A percentile compares a stretch with the other conserved stretches of the same genome.
Evolutionary conservation across 2,113 vertebrate species (phyloP).

Genomic region (Hippocampus guttulatus): DNA sequence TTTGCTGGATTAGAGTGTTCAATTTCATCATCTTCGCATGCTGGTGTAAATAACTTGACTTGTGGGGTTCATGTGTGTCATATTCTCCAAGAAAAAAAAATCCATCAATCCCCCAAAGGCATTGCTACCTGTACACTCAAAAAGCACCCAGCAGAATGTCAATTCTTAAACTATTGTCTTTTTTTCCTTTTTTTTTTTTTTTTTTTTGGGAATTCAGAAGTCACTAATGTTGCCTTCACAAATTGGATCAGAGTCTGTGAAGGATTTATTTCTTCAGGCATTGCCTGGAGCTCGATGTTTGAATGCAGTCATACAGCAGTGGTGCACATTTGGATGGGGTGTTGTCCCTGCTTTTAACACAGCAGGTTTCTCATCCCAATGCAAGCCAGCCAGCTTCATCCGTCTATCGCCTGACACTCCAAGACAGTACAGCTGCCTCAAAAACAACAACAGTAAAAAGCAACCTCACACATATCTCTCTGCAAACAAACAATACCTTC

Average conservation of each 20-base stretch:
- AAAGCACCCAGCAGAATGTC: slow-evolving; percentile 51
- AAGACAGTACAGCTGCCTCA: not conserved
- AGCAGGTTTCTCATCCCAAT: slow-evolving; percentile 34
- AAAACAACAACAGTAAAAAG: not conserved
- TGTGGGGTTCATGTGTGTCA: not conserved
- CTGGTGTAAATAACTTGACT: not conserved
- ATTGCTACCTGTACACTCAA: slow-evolving; percentile 32
- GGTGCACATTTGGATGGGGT: slow-evolving; percentile 35
- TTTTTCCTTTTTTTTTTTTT: slow-evolving; percentile 51
- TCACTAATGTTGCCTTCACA: slow-evolving; percentile 50
- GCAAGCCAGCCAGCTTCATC: slow-evolving; percentile 22
- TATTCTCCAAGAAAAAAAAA: not conserved
- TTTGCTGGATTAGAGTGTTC: slow-evolving; percentile 25
- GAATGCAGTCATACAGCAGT: slow-evolving; percentile 32
- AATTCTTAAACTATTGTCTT: slow-evolving; percentile 57
- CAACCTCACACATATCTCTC: not conserved
- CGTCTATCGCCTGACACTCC: not conserved
- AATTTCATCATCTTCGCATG: slow-evolving; percentile 37
- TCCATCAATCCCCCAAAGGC: slow-evolving; percentile 49
- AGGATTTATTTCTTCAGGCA: slow-evolving; percentile 62
- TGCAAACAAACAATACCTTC: not conserved
- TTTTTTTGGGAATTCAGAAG: slow-evolving; percentile 44
- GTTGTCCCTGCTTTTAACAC: slow-evolving; percentile 56
- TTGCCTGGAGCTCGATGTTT: slow-evolving; percentile 51
- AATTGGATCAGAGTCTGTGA: slow-evolving; percentile 64